Percentiles rank a stretch among this genome's conserved stretches.
Evolutionary conservation across 2,113 vertebrate genomes (phyloP).

Genomic region (pig (Sus scrofa)): DNA sequence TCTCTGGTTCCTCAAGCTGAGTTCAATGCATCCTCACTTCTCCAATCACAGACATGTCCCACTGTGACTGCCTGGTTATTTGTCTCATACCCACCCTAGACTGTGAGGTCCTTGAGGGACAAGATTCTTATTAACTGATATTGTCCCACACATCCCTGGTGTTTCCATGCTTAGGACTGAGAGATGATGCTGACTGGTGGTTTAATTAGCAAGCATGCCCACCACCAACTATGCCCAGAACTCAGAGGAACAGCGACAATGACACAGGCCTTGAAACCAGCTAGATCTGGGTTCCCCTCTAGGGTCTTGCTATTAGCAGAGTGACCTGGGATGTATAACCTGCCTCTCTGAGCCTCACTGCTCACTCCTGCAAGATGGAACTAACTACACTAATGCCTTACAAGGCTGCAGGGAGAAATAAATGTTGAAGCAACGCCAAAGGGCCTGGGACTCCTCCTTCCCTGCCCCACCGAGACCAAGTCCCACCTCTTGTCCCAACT

Average conservation of each 20-base stretch:
- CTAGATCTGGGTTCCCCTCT: not conserved
- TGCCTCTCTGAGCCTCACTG: not conserved
- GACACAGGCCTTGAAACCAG: not conserved
- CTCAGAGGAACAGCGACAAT: accelerated
- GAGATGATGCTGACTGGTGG: not conserved
- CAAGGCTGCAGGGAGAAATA: not conserved
- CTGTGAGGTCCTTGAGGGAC: not conserved
- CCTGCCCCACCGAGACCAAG: too few species aligned
- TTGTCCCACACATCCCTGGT: not conserved
- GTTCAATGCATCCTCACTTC: not conserved
- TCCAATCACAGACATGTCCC: not conserved
- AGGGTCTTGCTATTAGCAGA: accelerated
- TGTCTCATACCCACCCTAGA: not conserved
- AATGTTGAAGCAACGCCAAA: not conserved
- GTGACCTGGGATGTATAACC: accelerated
- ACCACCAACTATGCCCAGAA: not conserved
- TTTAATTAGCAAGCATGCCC: not conserved
- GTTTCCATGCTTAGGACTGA: not conserved
- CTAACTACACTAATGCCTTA: not conserved
- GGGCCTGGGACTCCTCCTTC: not conserved
- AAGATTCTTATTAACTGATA: not conserved
- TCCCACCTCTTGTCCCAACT: not conserved
- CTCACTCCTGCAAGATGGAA: not conserved
- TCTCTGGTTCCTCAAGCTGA: not conserved
- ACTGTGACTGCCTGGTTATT: accelerated